Evolutionary conservation across 2,797 vertebrate genomes (phyloP).

Genomic region (Tachyglossus aculeatus): DNA sequence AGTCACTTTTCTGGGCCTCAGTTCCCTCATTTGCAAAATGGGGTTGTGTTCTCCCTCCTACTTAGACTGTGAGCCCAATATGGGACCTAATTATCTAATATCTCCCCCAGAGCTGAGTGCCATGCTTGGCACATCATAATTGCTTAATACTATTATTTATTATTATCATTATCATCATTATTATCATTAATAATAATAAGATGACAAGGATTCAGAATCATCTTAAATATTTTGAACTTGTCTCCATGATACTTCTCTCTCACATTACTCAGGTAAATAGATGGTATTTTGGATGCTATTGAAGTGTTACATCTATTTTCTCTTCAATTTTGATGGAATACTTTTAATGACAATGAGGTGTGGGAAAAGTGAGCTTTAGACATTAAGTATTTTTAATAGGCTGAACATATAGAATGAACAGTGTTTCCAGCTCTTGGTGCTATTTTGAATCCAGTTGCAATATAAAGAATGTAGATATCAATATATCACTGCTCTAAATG

Average conservation of each 20-base stretch:
- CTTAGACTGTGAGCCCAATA: no score
- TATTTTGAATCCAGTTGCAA: conserved; percentile 28
- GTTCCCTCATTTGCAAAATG: no score
- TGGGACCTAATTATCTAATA: no score
- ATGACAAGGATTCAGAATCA: no score
- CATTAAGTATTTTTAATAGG: neutral
- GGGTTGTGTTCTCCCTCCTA: no score
- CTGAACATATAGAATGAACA: neutral
- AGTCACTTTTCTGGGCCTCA: no score
- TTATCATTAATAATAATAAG: no score
- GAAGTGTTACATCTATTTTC: neutral
- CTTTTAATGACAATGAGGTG: neutral
- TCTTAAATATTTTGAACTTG: no score
- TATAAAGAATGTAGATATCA: conserved; percentile 8
- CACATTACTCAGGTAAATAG: neutral
- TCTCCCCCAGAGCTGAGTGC: no score
- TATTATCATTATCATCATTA: no score
- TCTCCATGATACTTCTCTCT: neutral
- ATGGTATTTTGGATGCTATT: neutral
- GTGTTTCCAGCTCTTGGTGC: neutral
- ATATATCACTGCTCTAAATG: neutral
- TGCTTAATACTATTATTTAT: no score
- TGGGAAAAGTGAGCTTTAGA: neutral
- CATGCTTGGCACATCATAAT: no score
- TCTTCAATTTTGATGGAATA: neutral